A percentile compares a stretch with the other conserved stretches of the same genome.
phyloP scores from a whole-genome alignment of 2,797 vertebrate species.

The Mionectes olivaceus region DNA sequence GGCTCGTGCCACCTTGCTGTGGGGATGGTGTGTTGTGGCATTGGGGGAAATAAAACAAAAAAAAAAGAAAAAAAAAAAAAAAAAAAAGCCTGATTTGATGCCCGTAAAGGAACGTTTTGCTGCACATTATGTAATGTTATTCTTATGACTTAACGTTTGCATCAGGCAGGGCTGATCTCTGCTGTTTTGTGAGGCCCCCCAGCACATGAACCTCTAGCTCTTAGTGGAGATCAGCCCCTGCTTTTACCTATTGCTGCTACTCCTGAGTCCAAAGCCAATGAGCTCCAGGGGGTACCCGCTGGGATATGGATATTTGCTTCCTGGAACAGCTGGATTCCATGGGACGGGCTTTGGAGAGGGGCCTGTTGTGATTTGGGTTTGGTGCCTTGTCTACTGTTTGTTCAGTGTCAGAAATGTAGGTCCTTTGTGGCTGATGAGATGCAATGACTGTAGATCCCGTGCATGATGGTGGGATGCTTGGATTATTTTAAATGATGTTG shows the following conservation, averaged over 20 bases:
- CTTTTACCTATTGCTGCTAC: background rate
- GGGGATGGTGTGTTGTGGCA: background rate
- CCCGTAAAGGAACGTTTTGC: background rate
- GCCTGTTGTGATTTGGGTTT: background rate
- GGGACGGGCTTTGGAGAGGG: background rate
- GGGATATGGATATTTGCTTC: background rate
- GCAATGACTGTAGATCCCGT: background rate
- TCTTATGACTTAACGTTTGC: background rate
- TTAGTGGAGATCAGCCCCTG: background rate
- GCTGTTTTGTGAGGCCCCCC: background rate
- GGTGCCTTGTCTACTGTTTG: background rate
- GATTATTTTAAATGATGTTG: background rate
- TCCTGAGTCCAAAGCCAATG: background rate
- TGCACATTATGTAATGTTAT: background rate
- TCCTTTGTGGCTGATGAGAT: background rate
- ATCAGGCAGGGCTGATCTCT: constrained; percentile 21
- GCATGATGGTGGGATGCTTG: rapidly evolving
- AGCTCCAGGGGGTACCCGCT: background rate
- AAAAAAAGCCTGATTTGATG: background rate
- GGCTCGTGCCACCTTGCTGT: background rate
- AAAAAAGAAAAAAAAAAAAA: background rate
- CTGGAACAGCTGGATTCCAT: background rate
- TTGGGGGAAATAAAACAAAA: too few species aligned
- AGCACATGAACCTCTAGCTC: background rate
- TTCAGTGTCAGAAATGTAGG: background rate